Evolutionary conservation across 2,113 vertebrate genomes (phyloP).

Genomic region (Dromiciops gliroides): DNA sequence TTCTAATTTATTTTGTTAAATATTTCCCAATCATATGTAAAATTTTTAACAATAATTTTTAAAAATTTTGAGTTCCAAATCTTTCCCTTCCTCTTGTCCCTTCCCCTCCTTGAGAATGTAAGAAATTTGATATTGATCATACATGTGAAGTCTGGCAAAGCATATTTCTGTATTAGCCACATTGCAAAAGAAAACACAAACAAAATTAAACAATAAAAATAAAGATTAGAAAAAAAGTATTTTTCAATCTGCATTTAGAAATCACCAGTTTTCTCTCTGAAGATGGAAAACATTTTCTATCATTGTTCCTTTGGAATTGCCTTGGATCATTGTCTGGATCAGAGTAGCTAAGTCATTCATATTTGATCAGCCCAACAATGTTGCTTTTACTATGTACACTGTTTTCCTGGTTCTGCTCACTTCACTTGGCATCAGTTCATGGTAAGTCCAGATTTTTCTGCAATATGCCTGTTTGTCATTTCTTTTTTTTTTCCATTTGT

Average conservation of each 20-base stretch:
- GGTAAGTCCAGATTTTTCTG: background rate
- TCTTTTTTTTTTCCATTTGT: no score
- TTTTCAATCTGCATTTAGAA: background rate
- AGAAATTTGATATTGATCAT: background rate
- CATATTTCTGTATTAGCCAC: background rate
- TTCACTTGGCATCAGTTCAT: background rate
- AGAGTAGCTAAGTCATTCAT: no score
- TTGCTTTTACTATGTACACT: background rate
- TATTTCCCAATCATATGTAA: background rate
- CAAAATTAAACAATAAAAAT: background rate
- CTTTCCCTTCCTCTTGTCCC: no score
- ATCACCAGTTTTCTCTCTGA: background rate
- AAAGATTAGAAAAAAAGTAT: background rate
- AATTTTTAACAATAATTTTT: background rate
- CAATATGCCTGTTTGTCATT: background rate
- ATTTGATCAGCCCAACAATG: background rate
- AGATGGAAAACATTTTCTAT: background rate
- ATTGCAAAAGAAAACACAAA: background rate
- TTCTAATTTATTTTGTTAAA: background rate
- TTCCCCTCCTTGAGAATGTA: background rate
- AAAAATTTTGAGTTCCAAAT: no score
- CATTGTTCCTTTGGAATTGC: background rate
- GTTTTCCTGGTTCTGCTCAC: background rate
- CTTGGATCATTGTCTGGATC: no score
- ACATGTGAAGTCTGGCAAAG: background rate